Evolutionary conservation across 2,797 vertebrate species (phyloP).

Genomic region (Sebastes matsubarae): DNA sequence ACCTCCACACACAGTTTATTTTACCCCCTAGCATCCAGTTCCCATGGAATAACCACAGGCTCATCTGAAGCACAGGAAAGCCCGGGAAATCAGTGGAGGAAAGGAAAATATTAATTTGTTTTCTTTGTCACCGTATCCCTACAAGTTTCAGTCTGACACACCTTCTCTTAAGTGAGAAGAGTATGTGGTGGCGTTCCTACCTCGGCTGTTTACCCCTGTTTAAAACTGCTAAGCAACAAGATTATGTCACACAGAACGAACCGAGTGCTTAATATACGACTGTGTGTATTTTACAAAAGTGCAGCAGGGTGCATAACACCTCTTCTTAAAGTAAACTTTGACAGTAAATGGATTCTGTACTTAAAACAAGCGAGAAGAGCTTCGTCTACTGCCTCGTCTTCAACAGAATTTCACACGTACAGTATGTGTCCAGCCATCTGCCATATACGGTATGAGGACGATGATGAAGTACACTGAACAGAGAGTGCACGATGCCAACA

Average conservation of each 20-base stretch:
- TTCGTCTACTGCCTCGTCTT: neutral
- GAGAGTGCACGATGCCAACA: neutral
- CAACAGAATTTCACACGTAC: neutral
- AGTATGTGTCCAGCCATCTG: neutral
- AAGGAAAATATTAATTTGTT: conserved; percentile 51
- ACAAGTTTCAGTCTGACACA: conserved; percentile 38
- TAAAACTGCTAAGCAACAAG: conserved; percentile 77
- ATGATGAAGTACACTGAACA: neutral
- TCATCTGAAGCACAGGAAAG: conserved; percentile 54
- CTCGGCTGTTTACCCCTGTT: conserved; percentile 72
- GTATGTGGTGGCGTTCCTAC: neutral
- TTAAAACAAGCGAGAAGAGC: neutral
- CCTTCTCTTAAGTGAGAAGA: conserved; percentile 31
- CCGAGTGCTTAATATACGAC: conserved; percentile 1
- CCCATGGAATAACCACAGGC: conserved; percentile 61
- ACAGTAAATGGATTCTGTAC: neutral
- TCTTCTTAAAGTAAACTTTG: conserved; percentile 5
- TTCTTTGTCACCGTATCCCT: conserved; percentile 49
- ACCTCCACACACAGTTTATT: conserved; percentile 44
- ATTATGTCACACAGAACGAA: conserved; percentile 45
- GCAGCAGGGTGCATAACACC: neutral
- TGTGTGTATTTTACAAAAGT: conserved; percentile 33
- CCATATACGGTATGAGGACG: neutral
- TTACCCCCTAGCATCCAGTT: conserved; percentile 53
- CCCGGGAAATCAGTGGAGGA: conserved; percentile 30